These are phyloP conservation scores for Ailurus styani DNA, from an alignment of 2,113 vertebrate genomes.

Conservation along the genomic window DNA sequence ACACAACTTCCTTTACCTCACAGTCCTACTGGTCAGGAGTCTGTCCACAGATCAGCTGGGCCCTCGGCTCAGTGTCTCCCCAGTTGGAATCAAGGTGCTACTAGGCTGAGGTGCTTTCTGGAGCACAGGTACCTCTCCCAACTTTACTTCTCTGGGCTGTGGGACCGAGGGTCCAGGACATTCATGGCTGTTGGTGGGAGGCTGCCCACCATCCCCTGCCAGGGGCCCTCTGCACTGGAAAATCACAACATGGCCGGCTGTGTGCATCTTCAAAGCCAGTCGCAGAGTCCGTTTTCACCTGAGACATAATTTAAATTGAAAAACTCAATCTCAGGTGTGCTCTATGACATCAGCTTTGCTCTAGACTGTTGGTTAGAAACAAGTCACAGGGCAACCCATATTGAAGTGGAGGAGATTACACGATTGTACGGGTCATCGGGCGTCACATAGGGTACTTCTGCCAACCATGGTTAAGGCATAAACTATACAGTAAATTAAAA, in stretches of 20 bases:
- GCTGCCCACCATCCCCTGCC: rapidly evolving
- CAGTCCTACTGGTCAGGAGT: rapidly evolving
- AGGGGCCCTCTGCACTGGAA: rapidly evolving
- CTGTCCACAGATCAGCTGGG: no score
- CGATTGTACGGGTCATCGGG: rapidly evolving
- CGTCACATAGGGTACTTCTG: neutral
- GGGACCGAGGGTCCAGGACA: rapidly evolving
- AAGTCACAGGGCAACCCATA: rapidly evolving
- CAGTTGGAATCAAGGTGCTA: rapidly evolving
- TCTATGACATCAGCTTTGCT: neutral
- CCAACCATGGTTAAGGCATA: rapidly evolving
- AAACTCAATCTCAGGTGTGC: rapidly evolving
- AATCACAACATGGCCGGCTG: rapidly evolving
- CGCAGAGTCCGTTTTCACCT: neutral
- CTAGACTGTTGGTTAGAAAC: rapidly evolving
- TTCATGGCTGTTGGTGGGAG: rapidly evolving
- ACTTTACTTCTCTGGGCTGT: rapidly evolving
- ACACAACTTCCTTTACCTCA: neutral
- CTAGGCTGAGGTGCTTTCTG: rapidly evolving
- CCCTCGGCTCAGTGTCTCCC: neutral
- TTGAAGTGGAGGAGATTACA: rapidly evolving
- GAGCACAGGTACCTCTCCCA: neutral
- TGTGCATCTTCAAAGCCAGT: neutral
- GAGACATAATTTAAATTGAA: neutral
- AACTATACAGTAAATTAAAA: rapidly evolving